Base-by-base conservation (phyloP, 2,113 vertebrate species). In the Pelecanoides urinatrix region DNA sequence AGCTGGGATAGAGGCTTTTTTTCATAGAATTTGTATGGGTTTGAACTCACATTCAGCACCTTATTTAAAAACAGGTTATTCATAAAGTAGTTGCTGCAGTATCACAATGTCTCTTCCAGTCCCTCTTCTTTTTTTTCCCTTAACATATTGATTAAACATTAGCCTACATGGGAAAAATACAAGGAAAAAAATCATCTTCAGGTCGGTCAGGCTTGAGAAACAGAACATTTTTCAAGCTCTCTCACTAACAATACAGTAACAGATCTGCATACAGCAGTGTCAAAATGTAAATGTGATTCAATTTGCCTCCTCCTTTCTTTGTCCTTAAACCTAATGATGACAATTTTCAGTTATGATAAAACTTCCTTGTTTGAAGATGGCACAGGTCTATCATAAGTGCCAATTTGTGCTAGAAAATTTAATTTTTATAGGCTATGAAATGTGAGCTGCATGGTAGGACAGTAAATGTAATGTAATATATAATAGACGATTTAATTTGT, bases 401-500 rank as follows among this genome's bases (percentile, higher is more conserved):
- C 91, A 75, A 81, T 96, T 96, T 94, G 68, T 94, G 73, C 65
- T 85, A 84, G 91, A 72, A 93, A 92, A 97, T 74, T 81, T 93
- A 77, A 84, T 97, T 93, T 96, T 96, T 94, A 95, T 88, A 78
- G 86, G 47, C 92, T 71, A 15, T 86, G 83, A 96, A 95, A 85
- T 65, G 86, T 86, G 76, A 96, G 16, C 83, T 94, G 65, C 0
- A 2, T 94, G 53, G 52, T 89, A 92, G 86, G 86, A 70, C 86
- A 81, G 50, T 96, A 93, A 96, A 76, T 95, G 86, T 91, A 92
- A 90, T 73, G 55, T 59, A 76, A 80, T 80, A 58, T 70, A 14
- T 94, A 90, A 92, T 81, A 89, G 86, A 56, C 79, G 74, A 84
- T 96, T 96, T 96, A 92, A 97, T 95, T 92, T 92, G 79, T 73